Conservation (phyloP, 2,888 invertebrate genomes). For the Conus canariensis region DNA sequence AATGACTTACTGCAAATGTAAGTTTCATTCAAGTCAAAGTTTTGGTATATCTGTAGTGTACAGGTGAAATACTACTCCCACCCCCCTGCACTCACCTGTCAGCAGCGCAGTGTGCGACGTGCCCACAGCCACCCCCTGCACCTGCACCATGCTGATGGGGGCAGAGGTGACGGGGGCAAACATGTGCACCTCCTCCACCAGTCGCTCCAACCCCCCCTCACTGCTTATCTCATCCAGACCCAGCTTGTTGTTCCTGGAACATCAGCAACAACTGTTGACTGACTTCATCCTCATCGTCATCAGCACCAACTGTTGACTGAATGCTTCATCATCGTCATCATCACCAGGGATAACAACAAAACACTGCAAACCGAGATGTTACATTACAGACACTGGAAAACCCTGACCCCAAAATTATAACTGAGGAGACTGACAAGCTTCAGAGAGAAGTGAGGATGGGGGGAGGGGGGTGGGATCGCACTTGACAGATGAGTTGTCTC, state of each 20-base stretch:
- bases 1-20: too few species aligned
- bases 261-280: neutral
- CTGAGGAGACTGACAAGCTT: too few species aligned
- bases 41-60: too few species aligned
- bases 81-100: conserved; percentile 61
- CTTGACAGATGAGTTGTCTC: too few species aligned
- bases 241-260: conserved; percentile 74
- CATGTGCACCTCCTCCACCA: conserved; percentile 70
- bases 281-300: neutral
- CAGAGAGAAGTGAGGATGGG: too few species aligned
- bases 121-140: conserved; percentile 73
- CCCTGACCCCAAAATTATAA: too few species aligned
- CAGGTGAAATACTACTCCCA: too few species aligned
- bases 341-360: neutral
- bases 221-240: conserved; percentile 67
- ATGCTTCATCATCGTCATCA: neutral
- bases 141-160: conserved; percentile 62
- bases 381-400: too few species aligned
- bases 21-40: too few species aligned
- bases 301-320: neutral
- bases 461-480: too few species aligned
- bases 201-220: conserved; percentile 53
- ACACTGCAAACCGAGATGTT: too few species aligned
- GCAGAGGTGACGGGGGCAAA: conserved; percentile 69
- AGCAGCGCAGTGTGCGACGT: conserved; percentile 75